Evolutionary conservation across 1,140 invertebrate species (phyloP).

Genomic region (Whitmania pigra): DNA sequence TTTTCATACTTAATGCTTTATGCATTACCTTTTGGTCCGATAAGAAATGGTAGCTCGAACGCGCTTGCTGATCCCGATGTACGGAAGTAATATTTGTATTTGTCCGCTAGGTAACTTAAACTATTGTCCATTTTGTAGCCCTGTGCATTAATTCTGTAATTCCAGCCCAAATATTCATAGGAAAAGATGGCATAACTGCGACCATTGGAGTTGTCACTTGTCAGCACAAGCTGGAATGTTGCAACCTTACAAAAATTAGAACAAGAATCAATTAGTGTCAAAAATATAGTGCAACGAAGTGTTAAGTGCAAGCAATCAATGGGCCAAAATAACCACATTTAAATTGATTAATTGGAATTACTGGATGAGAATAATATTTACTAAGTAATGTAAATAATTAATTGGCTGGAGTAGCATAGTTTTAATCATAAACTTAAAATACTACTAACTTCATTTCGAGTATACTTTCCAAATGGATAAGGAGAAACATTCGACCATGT

Average conservation of each 20-base stretch:
- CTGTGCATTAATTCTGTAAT: not conserved
- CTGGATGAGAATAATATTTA: too few species aligned
- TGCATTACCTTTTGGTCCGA: not conserved
- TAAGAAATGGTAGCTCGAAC: not conserved
- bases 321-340: too few species aligned
- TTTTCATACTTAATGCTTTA: too few species aligned
- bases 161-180: not conserved
- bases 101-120: not conserved
- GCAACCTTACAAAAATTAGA: not conserved
- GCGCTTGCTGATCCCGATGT: not conserved
- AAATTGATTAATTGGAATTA: too few species aligned
- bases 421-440: not conserved
- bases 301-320: too few species aligned
- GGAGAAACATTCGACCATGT: slow-evolving; percentile 1
- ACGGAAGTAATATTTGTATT: not conserved
- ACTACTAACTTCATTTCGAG: not conserved
- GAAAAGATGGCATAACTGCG: not conserved
- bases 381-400: too few species aligned
- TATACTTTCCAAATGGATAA: not conserved
- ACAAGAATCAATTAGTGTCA: too few species aligned
- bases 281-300: too few species aligned
- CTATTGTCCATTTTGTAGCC: slow-evolving; percentile 11
- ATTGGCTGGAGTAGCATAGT: not conserved
- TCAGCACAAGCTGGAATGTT: slow-evolving; percentile 7
- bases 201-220: not conserved